phyloP scores from a whole-genome alignment of 2,888 invertebrate species.

The Vannuccia rotundouncinata region DNA sequence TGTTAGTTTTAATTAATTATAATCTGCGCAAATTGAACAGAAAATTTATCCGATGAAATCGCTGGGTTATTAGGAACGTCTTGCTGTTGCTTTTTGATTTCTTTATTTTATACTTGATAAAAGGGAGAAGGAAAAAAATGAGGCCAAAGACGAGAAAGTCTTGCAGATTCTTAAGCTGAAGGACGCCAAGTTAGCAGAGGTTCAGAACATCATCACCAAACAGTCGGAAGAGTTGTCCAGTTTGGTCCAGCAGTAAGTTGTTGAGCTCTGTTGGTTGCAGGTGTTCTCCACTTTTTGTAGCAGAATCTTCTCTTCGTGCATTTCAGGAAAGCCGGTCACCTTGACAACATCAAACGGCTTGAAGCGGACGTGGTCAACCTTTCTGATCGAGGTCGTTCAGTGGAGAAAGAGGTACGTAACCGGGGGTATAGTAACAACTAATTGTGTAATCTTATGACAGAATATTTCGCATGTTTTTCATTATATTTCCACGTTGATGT shows the following conservation, averaged over 20 bases:
- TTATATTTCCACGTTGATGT: too few relatives aligned
- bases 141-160: conserved; percentile 52
- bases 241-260: conserved; percentile 37
- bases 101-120: too few relatives aligned
- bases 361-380: conserved; percentile 29
- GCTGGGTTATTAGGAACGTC: too few relatives aligned
- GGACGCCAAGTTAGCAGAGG: conserved; percentile 51
- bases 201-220: conserved; percentile 44
- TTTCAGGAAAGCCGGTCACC: conserved; percentile 27
- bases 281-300: neutral
- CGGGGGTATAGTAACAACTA: too few relatives aligned
- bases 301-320: neutral
- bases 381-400: neutral
- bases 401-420: conserved; percentile 9
- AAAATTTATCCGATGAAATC: too few relatives aligned
- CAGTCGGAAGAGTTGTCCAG: conserved; percentile 37
- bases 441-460: too few relatives aligned
- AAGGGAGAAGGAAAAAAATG: conserved; percentile 55
- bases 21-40: too few relatives aligned
- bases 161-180: conserved; percentile 52
- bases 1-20: too few relatives aligned
- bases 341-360: conserved; percentile 20
- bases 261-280: neutral
- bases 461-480: too few relatives aligned
- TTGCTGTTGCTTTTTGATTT: too few relatives aligned